A percentile compares a stretch with the other conserved stretches of the same genome.
Evolutionary conservation across 2,888 invertebrate species (phyloP).

Genomic region (Drosophila nigricruria): DNA sequence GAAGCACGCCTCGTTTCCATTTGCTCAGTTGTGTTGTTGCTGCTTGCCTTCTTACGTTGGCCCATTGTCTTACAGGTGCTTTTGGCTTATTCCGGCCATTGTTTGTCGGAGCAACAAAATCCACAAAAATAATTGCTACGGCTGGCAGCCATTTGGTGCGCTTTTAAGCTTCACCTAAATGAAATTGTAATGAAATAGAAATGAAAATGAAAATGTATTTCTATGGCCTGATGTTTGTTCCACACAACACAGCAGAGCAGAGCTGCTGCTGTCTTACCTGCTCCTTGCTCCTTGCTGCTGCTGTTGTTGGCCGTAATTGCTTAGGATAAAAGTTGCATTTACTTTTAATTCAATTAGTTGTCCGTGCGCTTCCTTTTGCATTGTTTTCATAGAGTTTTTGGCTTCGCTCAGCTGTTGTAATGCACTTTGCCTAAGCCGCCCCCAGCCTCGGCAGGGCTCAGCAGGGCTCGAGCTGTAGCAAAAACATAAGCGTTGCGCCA

Average conservation of each 20-base stretch:
- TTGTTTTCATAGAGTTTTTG: constrained; percentile 49
- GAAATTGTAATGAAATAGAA: constrained; percentile 79
- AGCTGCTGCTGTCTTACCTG: constrained; percentile 11
- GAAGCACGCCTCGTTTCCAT: constrained; percentile 66
- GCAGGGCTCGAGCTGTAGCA: constrained; percentile 28
- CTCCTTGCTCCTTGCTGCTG: constrained; percentile 11
- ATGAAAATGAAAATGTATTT: constrained; percentile 75
- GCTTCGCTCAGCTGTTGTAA: constrained; percentile 28
- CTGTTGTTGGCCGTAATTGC: constrained; percentile 63
- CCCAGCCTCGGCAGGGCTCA: constrained; percentile 1
- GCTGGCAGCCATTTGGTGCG: constrained; percentile 77
- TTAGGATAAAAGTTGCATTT: constrained; percentile 80
- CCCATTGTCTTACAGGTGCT: constrained; percentile 78
- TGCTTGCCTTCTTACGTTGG: constrained; percentile 47
- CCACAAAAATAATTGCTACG: constrained; percentile 80
- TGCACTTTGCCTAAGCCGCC: constrained; percentile 51
- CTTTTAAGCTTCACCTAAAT: constrained; percentile 81
- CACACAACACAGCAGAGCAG: constrained; percentile 20
- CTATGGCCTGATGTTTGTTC: constrained; percentile 75
- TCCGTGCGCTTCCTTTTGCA: constrained; percentile 46
- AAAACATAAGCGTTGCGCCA: constrained; percentile 46
- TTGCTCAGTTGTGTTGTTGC: constrained; percentile 50
- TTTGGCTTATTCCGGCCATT: constrained; percentile 67
- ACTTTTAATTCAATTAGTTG: constrained; percentile 79
- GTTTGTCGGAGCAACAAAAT: constrained; percentile 64